phyloP scores from a whole-genome alignment of 2,113 vertebrate genomes.

The Romanogobio albipinnatus region DNA sequence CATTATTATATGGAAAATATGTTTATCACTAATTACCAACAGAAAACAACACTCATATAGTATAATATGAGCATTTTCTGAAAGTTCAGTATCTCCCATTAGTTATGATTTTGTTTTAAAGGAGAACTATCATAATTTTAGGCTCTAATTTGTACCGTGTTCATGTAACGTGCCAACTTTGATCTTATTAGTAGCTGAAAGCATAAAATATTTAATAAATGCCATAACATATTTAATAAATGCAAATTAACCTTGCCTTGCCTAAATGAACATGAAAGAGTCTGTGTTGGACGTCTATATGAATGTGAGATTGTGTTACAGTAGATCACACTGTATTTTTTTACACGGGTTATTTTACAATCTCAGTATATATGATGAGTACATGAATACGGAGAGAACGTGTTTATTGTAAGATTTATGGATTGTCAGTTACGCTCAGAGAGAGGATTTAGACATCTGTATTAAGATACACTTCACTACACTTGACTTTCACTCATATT shows the following conservation, averaged over 20 bases:
- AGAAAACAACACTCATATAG: no score
- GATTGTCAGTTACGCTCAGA: constrained; percentile 37
- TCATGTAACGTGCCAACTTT: neutral
- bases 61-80: no score
- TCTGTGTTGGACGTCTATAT: neutral
- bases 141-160: neutral
- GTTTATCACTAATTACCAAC: no score
- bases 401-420: constrained; percentile 44
- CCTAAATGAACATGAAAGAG: neutral
- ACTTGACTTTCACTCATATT: constrained; percentile 38
- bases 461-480: constrained; percentile 48
- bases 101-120: neutral
- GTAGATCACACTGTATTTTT: neutral
- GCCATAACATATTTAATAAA: neutral
- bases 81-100: neutral
- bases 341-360: constrained; percentile 27
- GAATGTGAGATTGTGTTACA: neutral
- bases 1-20: no score
- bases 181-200: neutral
- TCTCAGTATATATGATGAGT: constrained; percentile 17
- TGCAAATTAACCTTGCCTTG: neutral
- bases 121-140: neutral
- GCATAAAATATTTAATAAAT: neutral
- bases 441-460: constrained; percentile 47
- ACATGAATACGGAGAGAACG: constrained; percentile 37